Conservation (phyloP, 64 coral and sea anemone genomes). For the Pocillopora verrucosa region DNA sequence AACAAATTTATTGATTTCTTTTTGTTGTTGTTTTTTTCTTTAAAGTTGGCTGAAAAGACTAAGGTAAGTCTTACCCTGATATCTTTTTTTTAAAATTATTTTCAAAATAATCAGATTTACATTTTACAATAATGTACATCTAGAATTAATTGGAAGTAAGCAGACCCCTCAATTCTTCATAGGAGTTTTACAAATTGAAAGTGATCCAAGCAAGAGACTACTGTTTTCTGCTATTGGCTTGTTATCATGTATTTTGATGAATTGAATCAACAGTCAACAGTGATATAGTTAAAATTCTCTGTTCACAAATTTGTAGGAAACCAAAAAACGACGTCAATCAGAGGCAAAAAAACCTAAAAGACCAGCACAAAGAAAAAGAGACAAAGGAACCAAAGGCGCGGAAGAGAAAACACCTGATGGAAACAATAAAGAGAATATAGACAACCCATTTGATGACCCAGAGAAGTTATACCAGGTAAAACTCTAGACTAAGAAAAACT, state of each 20-base stretch:
- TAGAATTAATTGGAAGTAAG: not conserved
- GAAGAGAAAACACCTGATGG: constrained; percentile 17
- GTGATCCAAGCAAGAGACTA: no score
- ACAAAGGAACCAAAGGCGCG: constrained; percentile 53
- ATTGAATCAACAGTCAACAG: no score
- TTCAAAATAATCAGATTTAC: not conserved
- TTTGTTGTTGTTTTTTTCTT: not conserved
- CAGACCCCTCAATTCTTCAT: not conserved
- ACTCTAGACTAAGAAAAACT: not conserved
- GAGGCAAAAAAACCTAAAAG: constrained; percentile 68
- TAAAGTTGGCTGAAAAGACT: constrained; percentile 37
- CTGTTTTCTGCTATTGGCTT: no score
- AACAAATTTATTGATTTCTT: not conserved
- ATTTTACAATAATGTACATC: not conserved
- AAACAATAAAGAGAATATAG: constrained; percentile 28
- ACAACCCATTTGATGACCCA: constrained; percentile 86
- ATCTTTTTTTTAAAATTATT: not conserved
- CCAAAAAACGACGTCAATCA: constrained; percentile 58
- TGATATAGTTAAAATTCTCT: not conserved
- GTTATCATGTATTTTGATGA: no score
- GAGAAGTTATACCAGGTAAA: constrained; percentile 90
- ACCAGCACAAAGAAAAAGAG: constrained; percentile 72
- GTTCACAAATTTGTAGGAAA: constrained; percentile 8
- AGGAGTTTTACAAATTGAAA: not conserved
- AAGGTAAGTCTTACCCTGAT: constrained; percentile 14